Percentiles rank a stretch among this genome's conserved stretches.
Evolutionary conservation across 2,113 vertebrate genomes (phyloP).

Genomic region (Ondatra zibethicus): DNA sequence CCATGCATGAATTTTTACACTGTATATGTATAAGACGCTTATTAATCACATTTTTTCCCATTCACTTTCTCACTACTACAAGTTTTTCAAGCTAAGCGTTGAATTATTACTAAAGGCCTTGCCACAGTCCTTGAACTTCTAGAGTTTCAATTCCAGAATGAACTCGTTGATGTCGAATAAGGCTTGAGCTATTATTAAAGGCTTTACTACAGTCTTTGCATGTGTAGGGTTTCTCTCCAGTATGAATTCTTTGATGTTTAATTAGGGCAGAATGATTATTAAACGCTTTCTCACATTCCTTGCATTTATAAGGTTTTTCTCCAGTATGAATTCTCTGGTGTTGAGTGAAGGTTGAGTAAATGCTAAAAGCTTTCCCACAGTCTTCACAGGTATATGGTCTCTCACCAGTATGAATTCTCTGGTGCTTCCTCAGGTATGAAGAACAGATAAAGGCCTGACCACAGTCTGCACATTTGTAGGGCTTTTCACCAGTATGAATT

Average conservation of each 20-base stretch:
- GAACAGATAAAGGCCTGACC: slow-evolving; percentile 24
- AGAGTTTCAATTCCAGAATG: not conserved
- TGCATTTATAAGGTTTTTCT: slow-evolving; percentile 9
- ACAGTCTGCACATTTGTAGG: not conserved
- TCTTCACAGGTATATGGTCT: not conserved
- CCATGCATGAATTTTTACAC: not conserved
- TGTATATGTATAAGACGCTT: not conserved
- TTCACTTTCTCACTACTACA: not conserved
- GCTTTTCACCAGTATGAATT: not conserved
- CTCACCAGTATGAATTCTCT: not conserved
- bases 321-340: slow-evolving; percentile 9
- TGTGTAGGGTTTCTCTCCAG: not conserved
- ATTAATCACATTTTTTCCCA: not conserved
- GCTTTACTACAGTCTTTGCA: not conserved
- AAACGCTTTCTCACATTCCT: not conserved
- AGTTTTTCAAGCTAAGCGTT: not conserved
- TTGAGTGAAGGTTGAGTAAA: not conserved
- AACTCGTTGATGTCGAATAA: not conserved
- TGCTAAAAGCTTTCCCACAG: slow-evolving; percentile 4
- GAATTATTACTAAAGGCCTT: not conserved
- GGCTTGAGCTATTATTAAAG: slow-evolving; percentile 11
- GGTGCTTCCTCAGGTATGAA: not conserved
- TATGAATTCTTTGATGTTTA: slow-evolving; percentile 16
- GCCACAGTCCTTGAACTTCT: not conserved
- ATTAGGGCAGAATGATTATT: slow-evolving; percentile 22